phyloP scores from a whole-genome alignment of 2,888 invertebrate species.

The Melinopterus prodromus region DNA sequence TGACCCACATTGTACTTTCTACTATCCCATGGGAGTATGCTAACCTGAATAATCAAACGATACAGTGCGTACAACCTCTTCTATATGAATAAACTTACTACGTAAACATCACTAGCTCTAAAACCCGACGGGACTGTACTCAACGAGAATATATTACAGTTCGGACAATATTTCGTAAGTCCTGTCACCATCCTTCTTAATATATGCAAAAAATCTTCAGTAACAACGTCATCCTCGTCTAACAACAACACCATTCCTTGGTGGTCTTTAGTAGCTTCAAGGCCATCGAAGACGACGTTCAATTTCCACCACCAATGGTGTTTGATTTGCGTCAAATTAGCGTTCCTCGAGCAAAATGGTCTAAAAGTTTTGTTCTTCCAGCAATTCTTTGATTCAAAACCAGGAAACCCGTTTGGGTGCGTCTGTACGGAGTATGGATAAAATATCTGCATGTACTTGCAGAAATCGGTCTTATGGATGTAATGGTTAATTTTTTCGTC shows the following conservation, averaged over 20 bases:
- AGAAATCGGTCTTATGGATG: not conserved
- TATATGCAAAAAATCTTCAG: conserved; percentile 5
- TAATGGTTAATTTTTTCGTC: conserved; percentile 1
- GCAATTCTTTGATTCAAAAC: not conserved
- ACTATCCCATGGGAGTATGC: not conserved
- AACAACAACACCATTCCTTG: not conserved
- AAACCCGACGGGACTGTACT: not conserved
- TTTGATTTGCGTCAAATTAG: not conserved
- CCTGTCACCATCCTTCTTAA: not conserved
- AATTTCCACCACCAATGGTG: conserved; percentile 10
- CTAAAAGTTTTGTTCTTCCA: not conserved
- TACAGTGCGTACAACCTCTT: not conserved
- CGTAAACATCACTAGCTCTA: not conserved
- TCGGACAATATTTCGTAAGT: not conserved
- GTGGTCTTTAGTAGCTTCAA: not conserved
- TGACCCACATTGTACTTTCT: not conserved
- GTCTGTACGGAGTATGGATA: conserved; percentile 11
- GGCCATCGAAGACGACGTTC: not conserved
- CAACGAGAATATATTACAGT: conserved; percentile 9
- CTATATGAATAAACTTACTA: not conserved
- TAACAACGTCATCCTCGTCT: not conserved
- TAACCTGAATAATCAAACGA: not conserved
- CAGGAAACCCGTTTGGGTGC: conserved; percentile 8
- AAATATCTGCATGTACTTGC: conserved; percentile 10
- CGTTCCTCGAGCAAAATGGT: not conserved